Conservation (phyloP, 2,113 vertebrate genomes). For the Podarcis muralis region DNA sequence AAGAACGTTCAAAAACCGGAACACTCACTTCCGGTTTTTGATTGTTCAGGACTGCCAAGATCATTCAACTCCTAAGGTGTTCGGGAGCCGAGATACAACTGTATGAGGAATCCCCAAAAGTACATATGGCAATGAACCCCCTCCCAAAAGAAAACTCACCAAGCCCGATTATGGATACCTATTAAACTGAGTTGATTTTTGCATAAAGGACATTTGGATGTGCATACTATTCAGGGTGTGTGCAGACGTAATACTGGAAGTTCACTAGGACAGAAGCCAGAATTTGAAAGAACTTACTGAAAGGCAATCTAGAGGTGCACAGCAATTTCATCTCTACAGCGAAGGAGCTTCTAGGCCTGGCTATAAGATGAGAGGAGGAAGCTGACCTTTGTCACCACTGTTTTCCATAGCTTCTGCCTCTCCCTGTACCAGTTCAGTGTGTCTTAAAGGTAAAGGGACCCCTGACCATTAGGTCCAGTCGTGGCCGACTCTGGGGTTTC, state of each 20-base stretch:
- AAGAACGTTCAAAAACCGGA: too few species aligned
- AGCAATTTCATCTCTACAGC: neutral
- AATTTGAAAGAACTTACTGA: neutral
- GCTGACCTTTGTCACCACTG: neutral
- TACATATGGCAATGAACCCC: neutral
- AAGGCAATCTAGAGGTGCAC: neutral
- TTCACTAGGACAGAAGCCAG: neutral
- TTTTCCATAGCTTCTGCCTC: neutral
- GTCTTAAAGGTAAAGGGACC: too few species aligned
- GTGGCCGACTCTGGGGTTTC: too few species aligned
- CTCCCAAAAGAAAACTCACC: neutral
- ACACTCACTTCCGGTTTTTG: too few species aligned
- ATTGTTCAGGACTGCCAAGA: too few species aligned
- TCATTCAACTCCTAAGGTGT: too few species aligned
- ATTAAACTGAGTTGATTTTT: neutral
- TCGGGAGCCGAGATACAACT: too few species aligned
- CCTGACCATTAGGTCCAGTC: too few species aligned
- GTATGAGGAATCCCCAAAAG: neutral
- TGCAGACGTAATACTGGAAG: neutral
- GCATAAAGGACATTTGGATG: neutral
- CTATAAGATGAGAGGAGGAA: neutral
- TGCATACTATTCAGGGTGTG: neutral
- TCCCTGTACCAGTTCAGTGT: neutral
- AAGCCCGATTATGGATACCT: neutral
- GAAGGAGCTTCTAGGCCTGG: neutral